These are phyloP conservation scores for Apodemus speciosus DNA, from an alignment of 2,113 vertebrate genomes.

Conservation along the genomic window DNA sequence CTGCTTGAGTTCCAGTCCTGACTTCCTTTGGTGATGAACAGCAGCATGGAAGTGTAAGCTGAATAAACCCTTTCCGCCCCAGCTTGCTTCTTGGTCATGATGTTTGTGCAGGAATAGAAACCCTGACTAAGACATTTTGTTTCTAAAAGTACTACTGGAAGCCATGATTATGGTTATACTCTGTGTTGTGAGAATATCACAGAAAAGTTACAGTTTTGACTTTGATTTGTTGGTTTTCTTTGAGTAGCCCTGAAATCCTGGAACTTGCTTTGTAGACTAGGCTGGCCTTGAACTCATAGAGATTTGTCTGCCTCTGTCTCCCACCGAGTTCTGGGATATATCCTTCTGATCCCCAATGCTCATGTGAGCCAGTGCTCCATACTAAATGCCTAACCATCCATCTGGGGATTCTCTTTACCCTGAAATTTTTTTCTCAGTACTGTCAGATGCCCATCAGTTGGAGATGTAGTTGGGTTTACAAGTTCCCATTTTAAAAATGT, in stretches of 20 bases:
- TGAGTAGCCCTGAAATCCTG: no score
- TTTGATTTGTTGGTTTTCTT: no score
- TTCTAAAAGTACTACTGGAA: neutral
- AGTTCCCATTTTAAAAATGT: neutral
- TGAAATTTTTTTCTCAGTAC: neutral
- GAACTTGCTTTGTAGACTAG: no score
- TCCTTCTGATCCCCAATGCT: neutral
- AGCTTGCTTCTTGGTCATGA: no score
- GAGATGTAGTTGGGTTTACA: neutral
- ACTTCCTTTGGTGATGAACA: no score
- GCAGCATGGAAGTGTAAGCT: no score
- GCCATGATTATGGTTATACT: neutral
- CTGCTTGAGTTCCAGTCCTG: no score
- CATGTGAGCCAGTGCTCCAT: fast-evolving
- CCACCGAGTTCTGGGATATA: no score
- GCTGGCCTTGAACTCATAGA: no score
- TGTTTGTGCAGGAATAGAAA: no score
- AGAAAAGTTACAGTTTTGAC: neutral
- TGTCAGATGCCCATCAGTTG: neutral
- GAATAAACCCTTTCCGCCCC: no score
- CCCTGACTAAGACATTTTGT: neutral
- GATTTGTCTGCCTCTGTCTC: no score
- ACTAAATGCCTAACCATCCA: neutral
- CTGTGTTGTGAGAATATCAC: neutral
- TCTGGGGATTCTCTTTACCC: neutral